phyloP scores from a whole-genome alignment of 2,797 vertebrate genomes.

The Paedocypris micromegethes region DNA sequence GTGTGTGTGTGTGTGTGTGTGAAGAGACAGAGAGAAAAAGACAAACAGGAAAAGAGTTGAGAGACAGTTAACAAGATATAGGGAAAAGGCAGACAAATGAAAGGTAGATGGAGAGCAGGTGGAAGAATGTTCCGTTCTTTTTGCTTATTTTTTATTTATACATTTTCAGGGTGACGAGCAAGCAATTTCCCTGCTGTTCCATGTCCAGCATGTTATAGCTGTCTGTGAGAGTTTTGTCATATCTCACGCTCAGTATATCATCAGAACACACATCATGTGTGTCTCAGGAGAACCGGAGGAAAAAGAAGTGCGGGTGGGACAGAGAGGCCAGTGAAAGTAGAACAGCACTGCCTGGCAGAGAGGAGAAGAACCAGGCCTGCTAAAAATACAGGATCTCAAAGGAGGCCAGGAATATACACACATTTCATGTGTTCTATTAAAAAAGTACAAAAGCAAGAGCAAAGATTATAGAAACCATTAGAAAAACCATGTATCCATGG shows the following conservation, averaged over 20 bases:
- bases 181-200: neutral
- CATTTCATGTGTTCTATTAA: constrained; percentile 11
- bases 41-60: too few relatives aligned
- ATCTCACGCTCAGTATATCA: constrained; percentile 10
- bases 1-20: too few relatives aligned
- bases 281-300: constrained; percentile 24
- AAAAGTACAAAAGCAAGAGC: constrained; percentile 7
- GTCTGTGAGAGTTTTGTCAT: neutral
- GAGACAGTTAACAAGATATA: too few relatives aligned
- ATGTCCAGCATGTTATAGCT: neutral
- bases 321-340: constrained; percentile 70
- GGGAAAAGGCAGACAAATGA: too few relatives aligned
- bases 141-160: too few relatives aligned
- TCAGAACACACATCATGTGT: neutral
- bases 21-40: too few relatives aligned
- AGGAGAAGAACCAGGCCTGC: constrained; percentile 68
- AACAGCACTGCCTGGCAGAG: constrained; percentile 69
- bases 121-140: too few relatives aligned
- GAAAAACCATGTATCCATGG: neutral
- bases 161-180: constrained; percentile 7
- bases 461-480: neutral
- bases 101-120: too few relatives aligned
- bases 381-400: constrained; percentile 77
- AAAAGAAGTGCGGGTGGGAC: constrained; percentile 31
- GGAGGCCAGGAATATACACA: constrained; percentile 70